These are phyloP conservation scores for Hyphantria cunea DNA, from an alignment of 1,140 invertebrate genomes.

Conservation along the genomic window DNA sequence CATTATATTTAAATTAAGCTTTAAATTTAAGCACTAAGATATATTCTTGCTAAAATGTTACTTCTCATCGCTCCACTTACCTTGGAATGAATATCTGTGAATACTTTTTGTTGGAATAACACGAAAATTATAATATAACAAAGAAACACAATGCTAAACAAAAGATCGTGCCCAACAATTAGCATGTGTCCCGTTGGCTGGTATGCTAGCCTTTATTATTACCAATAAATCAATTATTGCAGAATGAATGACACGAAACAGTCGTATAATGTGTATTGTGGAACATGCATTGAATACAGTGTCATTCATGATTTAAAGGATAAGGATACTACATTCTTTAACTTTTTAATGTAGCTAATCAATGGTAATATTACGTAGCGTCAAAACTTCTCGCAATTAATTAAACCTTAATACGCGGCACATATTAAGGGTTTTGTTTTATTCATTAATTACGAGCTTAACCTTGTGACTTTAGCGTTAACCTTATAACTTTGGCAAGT, in stretches of 20 bases:
- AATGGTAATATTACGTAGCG: background rate
- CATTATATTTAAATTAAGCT: constrained; percentile 3
- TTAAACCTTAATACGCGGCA: too few species aligned
- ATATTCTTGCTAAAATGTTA: background rate
- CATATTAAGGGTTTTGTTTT: too few species aligned
- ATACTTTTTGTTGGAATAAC: background rate
- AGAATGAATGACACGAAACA: constrained; percentile 11
- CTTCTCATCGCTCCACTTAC: background rate
- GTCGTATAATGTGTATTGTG: constrained; percentile 1
- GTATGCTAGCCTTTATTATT: constrained; percentile 12
- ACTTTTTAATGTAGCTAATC: background rate
- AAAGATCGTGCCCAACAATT: too few species aligned
- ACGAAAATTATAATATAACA: background rate
- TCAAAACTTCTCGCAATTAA: background rate
- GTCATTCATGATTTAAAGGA: background rate
- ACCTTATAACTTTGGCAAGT: background rate
- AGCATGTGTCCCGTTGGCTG: background rate
- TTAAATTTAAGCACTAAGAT: background rate
- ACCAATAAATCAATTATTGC: constrained; percentile 12
- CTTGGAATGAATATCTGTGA: background rate
- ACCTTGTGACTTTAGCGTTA: too few species aligned
- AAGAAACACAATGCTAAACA: too few species aligned
- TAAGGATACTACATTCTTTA: background rate
- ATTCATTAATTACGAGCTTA: too few species aligned
- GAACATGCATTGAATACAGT: background rate